These are phyloP conservation scores for Maconellicoccus hirsutus DNA, from an alignment of 1,140 invertebrate species.

Conservation along the genomic window DNA sequence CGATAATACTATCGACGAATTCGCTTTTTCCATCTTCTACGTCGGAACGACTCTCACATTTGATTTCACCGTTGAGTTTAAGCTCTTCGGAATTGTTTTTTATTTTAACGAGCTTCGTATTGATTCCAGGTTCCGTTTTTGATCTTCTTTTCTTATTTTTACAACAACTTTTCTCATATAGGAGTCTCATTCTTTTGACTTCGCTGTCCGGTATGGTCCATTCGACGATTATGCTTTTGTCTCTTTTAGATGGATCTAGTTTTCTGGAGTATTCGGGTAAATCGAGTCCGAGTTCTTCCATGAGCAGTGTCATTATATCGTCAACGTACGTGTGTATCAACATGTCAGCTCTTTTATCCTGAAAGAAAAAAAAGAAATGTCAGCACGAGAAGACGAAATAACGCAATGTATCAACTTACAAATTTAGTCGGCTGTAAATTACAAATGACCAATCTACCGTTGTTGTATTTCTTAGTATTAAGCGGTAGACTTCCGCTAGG, in stretches of 20 bases:
- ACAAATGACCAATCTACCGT: constrained; percentile 78
- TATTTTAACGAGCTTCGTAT: background rate
- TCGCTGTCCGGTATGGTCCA: background rate
- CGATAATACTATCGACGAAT: background rate
- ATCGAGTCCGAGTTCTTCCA: constrained; percentile 38
- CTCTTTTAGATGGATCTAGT: background rate
- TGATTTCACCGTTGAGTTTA: too few relatives aligned
- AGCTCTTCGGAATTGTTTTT: too few relatives aligned
- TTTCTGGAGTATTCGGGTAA: background rate
- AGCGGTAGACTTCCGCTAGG: constrained; percentile 92
- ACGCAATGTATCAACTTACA: too few relatives aligned
- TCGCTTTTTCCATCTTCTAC: background rate
- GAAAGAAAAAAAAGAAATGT: too few relatives aligned
- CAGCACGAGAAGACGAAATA: too few relatives aligned
- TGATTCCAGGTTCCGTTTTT: background rate
- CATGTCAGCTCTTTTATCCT: constrained; percentile 85
- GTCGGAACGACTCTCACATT: background rate
- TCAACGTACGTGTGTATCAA: constrained; percentile 85
- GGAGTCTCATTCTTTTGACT: background rate
- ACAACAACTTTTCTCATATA: background rate
- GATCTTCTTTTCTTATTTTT: background rate
- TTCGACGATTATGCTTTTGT: background rate
- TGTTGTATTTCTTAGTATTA: constrained; percentile 62
- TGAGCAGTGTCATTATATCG: constrained; percentile 62
- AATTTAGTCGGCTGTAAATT: constrained; percentile 96